A percentile compares a stretch with the other conserved stretches of the same genome.
Evolutionary conservation across 2,888 invertebrate genomes (phyloP).

Genomic region (Strigamia maritima): DNA sequence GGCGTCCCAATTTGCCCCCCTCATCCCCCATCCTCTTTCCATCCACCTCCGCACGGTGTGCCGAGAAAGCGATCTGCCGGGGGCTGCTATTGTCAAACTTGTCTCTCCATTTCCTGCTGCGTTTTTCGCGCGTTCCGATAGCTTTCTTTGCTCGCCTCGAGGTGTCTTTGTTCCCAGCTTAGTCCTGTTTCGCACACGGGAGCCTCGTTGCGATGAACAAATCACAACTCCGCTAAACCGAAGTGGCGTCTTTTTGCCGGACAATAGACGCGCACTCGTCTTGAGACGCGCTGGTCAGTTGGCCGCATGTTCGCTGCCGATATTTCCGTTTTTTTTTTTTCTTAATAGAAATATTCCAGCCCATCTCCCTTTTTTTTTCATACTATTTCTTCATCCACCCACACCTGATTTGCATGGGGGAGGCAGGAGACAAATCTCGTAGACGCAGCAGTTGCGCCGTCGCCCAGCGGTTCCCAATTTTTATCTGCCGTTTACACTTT

Average conservation of each 20-base stretch:
- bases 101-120: slow-evolving; percentile 29
- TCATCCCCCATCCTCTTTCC: not conserved
- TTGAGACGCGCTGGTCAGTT: slow-evolving; percentile 11
- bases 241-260: not conserved
- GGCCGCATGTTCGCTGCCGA: slow-evolving; percentile 21
- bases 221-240: slow-evolving; percentile 17
- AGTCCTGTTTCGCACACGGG: slow-evolving; percentile 17
- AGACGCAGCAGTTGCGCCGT: not conserved
- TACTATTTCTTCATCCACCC: not conserved
- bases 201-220: not conserved
- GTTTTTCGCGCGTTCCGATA: slow-evolving; percentile 21
- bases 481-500: slow-evolving; percentile 21
- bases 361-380: no score
- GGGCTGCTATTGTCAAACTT: slow-evolving; percentile 29
- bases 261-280: slow-evolving; percentile 2
- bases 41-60: not conserved
- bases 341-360: not conserved
- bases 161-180: slow-evolving; percentile 27
- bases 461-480: not conserved
- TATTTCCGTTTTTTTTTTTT: not conserved
- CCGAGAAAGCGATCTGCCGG: slow-evolving; percentile 21
- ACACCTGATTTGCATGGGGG: slow-evolving; percentile 7
- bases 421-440: not conserved
- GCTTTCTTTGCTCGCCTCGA: slow-evolving; percentile 25
- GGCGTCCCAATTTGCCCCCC: slow-evolving; percentile 24